Percentiles rank a stretch among this genome's conserved stretches.
phyloP scores from a whole-genome alignment of 2,113 vertebrate species.

The Poeciliopsis retropinna region DNA sequence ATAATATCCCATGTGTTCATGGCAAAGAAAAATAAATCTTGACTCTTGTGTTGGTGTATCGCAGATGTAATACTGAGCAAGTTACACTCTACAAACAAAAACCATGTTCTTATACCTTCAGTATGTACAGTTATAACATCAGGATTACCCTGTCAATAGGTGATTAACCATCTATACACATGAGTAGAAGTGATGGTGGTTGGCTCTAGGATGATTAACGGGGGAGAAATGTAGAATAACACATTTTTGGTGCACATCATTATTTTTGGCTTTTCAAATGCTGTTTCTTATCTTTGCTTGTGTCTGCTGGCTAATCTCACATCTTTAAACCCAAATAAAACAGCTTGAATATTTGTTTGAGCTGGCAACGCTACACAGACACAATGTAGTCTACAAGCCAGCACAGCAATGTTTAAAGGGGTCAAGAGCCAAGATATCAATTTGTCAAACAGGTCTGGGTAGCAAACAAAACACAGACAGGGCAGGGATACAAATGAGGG shows the following conservation, averaged over 20 bases:
- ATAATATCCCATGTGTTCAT: too few relatives aligned
- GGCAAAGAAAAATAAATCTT: too few relatives aligned
- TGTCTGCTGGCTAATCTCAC: conserved; percentile 1
- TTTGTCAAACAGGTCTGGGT: background rate
- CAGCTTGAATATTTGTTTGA: background rate
- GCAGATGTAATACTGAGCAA: too few relatives aligned
- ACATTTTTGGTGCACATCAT: background rate
- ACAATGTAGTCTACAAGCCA: background rate
- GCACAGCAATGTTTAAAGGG: conserved; percentile 1
- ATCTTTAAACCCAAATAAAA: conserved; percentile 15
- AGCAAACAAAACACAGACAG: background rate
- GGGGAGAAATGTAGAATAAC: background rate
- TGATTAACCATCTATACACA: background rate
- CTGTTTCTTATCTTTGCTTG: background rate
- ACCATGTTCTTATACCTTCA: background rate
- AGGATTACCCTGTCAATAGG: background rate
- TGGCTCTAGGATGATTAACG: conserved; percentile 3
- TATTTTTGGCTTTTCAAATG: conserved; percentile 9
- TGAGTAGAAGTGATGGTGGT: background rate
- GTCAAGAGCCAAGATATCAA: background rate
- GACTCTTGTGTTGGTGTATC: too few relatives aligned
- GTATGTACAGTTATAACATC: background rate
- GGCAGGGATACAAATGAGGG: background rate
- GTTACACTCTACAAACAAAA: too few relatives aligned
- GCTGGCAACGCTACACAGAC: background rate